Percentiles rank a stretch among this genome's conserved stretches.
Conservation (phyloP, 2,113 vertebrate species). For the Geococcyx californianus region DNA sequence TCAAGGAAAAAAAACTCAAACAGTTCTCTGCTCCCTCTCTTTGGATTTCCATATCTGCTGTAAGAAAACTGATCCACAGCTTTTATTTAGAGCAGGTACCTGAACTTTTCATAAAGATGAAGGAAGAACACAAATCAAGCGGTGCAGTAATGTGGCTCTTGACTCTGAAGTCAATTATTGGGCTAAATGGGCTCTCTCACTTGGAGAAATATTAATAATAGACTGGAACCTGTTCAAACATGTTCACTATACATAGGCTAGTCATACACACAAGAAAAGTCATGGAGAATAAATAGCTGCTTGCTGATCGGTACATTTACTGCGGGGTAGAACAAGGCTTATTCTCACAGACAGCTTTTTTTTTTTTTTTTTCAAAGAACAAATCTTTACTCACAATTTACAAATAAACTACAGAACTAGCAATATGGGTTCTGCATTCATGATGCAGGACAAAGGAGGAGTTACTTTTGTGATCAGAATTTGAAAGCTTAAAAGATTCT, state of each 20-base stretch:
- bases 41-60: not conserved
- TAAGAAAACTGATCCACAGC: not conserved
- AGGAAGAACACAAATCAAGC: not conserved
- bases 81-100: not conserved
- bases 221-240: constrained; percentile 8
- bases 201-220: not conserved
- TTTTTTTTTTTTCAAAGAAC: not conserved
- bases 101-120: not conserved
- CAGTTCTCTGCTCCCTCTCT: not conserved
- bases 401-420: not conserved
- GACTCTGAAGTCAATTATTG: not conserved
- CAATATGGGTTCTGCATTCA: not conserved
- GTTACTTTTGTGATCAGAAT: not conserved
- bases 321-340: not conserved
- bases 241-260: constrained; percentile 20
- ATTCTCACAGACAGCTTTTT: not conserved
- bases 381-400: not conserved
- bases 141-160: not conserved
- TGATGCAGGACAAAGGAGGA: accelerated
- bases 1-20: not conserved
- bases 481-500: not conserved
- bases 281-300: constrained; percentile 45
- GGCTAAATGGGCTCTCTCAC: not conserved
- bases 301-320: not conserved
- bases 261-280: constrained; percentile 42